Percentiles rank a stretch among this genome's conserved stretches.
Evolutionary conservation across 2,888 invertebrate genomes (phyloP).

Genomic region (Synergus umbraculus): DNA sequence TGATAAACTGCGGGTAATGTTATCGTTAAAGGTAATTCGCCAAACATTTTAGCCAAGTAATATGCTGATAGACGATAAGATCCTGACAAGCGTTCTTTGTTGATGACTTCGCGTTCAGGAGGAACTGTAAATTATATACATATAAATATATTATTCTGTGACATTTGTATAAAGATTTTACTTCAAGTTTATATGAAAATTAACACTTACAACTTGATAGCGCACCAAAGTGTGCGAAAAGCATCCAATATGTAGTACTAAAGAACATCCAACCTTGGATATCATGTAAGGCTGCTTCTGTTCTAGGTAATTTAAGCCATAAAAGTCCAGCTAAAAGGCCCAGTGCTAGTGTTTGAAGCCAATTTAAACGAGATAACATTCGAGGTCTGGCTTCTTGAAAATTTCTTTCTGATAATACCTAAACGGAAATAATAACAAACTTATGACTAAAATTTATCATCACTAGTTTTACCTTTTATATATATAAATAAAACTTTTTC

Average conservation of each 20-base stretch:
- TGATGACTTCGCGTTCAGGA: slow-evolving; percentile 87
- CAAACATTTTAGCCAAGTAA: slow-evolving; percentile 89
- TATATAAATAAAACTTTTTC: no score
- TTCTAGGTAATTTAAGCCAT: slow-evolving; percentile 88
- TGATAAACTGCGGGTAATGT: slow-evolving; percentile 87
- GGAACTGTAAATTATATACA: slow-evolving; percentile 81
- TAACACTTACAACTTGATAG: slow-evolving; percentile 86
- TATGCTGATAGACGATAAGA: slow-evolving; percentile 89
- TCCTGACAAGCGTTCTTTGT: slow-evolving; percentile 88
- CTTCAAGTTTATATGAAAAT: neutral
- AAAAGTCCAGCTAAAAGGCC: slow-evolving; percentile 86
- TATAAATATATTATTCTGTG: slow-evolving; percentile 4
- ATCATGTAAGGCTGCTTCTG: slow-evolving; percentile 86
- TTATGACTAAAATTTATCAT: neutral
- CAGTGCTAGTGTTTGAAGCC: slow-evolving; percentile 86
- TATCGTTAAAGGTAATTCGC: slow-evolving; percentile 87
- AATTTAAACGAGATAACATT: slow-evolving; percentile 87
- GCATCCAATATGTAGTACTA: slow-evolving; percentile 90
- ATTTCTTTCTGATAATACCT: slow-evolving; percentile 86
- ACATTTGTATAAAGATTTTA: no score
- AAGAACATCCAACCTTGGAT: slow-evolving; percentile 92
- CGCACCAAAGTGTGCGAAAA: slow-evolving; percentile 88
- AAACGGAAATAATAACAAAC: slow-evolving; percentile 29
- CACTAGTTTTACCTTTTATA: no score
- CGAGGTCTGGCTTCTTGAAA: slow-evolving; percentile 87